These are phyloP conservation scores for Musca vetustissima DNA, from an alignment of 1,140 invertebrate species.

Conservation along the genomic window DNA sequence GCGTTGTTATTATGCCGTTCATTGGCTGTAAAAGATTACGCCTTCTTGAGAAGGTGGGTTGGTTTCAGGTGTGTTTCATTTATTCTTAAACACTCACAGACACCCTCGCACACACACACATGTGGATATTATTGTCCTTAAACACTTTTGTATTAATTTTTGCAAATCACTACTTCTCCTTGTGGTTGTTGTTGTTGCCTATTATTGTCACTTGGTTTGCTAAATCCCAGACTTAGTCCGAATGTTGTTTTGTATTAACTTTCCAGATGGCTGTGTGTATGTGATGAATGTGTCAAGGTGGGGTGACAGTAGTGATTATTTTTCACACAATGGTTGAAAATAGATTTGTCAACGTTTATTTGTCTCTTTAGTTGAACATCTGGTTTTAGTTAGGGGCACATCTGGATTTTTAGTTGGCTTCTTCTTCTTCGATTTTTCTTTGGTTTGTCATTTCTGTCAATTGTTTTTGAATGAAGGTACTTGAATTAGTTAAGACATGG, in stretches of 20 bases:
- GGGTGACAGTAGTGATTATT: constrained; percentile 11
- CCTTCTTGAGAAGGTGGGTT: background rate
- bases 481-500: background rate
- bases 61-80: constrained; percentile 15
- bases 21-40: constrained; percentile 6
- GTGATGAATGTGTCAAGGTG: constrained; percentile 9
- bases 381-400: constrained; percentile 12
- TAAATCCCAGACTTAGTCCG: background rate
- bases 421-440: background rate
- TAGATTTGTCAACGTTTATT: too few species aligned
- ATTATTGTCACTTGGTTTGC: too few species aligned
- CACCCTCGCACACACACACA: too few species aligned
- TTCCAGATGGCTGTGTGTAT: background rate
- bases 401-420: background rate
- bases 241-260: background rate
- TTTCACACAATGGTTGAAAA: constrained; percentile 1
- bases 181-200: too few species aligned
- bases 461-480: constrained; percentile 13
- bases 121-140: background rate
- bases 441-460: background rate
- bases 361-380: background rate
- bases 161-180: background rate
- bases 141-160: constrained; percentile 8
- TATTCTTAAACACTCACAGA: background rate
- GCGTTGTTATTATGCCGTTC: background rate